phyloP scores from a whole-genome alignment of 2,888 invertebrate genomes.

The Drosophila glabriapex region DNA sequence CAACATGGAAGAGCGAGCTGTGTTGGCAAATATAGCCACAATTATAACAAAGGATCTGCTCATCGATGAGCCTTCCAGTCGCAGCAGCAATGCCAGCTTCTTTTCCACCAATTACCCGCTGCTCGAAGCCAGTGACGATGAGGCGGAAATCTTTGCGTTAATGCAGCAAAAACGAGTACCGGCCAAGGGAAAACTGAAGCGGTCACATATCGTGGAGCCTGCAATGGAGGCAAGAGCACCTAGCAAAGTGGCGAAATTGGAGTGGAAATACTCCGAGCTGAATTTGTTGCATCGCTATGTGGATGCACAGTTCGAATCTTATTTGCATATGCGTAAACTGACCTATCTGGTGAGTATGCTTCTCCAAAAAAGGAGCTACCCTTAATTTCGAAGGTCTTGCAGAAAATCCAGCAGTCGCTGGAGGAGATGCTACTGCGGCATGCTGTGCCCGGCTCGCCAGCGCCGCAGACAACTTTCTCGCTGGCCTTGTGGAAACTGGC shows the following conservation, averaged over 20 bases:
- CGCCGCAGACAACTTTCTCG: constrained; percentile 80
- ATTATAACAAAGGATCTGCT: constrained; percentile 83
- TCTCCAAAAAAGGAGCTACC: neutral
- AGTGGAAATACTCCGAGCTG: constrained; percentile 65
- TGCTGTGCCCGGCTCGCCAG: constrained; percentile 45
- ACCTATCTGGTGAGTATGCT: constrained; percentile 77
- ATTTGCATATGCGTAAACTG: constrained; percentile 80
- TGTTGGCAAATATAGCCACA: constrained; percentile 83
- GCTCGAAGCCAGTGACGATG: constrained; percentile 70
- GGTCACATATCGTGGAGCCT: constrained; percentile 8
- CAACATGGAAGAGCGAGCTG: constrained; percentile 82
- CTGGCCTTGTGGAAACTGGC: constrained; percentile 83
- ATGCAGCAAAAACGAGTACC: constrained; percentile 51
- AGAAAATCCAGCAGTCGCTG: constrained; percentile 65
- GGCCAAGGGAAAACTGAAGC: constrained; percentile 33
- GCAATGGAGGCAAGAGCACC: neutral
- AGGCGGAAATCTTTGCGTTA: constrained; percentile 71
- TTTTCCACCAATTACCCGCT: constrained; percentile 46
- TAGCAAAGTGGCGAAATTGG: constrained; percentile 39
- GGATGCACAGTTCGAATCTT: constrained; percentile 76
- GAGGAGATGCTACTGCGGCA: constrained; percentile 45
- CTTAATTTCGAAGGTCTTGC: neutral
- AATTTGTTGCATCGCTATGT: constrained; percentile 82
- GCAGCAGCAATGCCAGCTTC: constrained; percentile 24
- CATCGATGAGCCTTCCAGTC: constrained; percentile 67